Evolutionary conservation across 2,797 vertebrate genomes (phyloP).

Genomic region (Myotis planiceps): DNA sequence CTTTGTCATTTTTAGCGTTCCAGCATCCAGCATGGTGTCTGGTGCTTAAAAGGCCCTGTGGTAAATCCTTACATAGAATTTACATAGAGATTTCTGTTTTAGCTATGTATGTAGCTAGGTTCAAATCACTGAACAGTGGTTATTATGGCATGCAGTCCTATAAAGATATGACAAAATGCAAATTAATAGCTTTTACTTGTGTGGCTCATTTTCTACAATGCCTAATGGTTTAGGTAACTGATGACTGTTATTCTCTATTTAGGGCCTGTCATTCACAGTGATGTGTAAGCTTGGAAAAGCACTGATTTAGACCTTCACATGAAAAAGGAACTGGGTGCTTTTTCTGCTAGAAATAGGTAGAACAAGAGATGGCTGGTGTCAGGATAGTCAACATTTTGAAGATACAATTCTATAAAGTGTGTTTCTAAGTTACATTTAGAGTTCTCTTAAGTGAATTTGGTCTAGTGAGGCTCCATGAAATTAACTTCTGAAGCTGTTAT

Average conservation of each 20-base stretch:
- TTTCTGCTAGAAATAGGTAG: neutral
- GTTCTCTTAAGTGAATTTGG: slow-evolving; percentile 16
- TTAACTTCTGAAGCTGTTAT: slow-evolving; percentile 11
- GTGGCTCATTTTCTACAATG: slow-evolving; percentile 12
- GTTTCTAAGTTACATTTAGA: slow-evolving; percentile 2
- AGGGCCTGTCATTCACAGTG: neutral
- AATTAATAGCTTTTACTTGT: slow-evolving; percentile 15
- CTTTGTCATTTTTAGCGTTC: slow-evolving; percentile 26
- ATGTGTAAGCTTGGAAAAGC: neutral
- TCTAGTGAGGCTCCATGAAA: slow-evolving; percentile 6
- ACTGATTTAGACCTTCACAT: neutral
- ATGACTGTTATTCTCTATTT: neutral
- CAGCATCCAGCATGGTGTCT: neutral
- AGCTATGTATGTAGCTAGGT: neutral
- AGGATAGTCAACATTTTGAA: neutral
- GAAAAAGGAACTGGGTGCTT: neutral
- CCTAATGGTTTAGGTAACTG: slow-evolving; percentile 3
- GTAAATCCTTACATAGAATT: slow-evolving; percentile 23
- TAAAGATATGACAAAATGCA: neutral
- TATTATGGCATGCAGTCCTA: neutral
- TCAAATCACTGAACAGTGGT: slow-evolving; percentile 14
- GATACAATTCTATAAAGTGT: neutral
- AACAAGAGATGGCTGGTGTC: neutral
- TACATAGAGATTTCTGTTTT: slow-evolving; percentile 9
- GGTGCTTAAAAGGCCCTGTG: neutral